Conservation (phyloP, 2,113 vertebrate genomes). For the Scartelaos histophorus region DNA sequence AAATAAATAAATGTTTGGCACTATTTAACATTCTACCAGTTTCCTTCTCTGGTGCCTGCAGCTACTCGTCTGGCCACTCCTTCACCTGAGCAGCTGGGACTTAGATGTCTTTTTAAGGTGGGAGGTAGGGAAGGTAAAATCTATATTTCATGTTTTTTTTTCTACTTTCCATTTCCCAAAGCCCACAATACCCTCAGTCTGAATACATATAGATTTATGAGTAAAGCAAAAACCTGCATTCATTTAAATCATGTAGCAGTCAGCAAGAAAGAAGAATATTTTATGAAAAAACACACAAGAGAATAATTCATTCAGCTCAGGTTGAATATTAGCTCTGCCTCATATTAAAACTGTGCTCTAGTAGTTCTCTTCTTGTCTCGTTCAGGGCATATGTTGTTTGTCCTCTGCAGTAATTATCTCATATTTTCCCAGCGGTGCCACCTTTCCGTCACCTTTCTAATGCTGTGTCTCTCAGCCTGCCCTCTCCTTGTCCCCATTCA, state of each 20-base stretch:
- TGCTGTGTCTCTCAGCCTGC: conserved; percentile 38
- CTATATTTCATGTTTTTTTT: conserved; percentile 61
- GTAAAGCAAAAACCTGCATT: conserved; percentile 29
- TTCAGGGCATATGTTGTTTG: conserved; percentile 1
- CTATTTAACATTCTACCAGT: conserved; percentile 28
- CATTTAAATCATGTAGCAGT: conserved; percentile 31
- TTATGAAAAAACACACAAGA: neutral
- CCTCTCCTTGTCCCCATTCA: conserved; percentile 83
- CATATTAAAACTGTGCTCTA: neutral
- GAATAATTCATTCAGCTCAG: conserved; percentile 4
- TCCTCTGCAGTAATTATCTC: conserved; percentile 9
- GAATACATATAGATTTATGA: conserved; percentile 42
- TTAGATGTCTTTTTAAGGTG: conserved; percentile 33
- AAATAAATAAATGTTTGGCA: conserved; percentile 17
- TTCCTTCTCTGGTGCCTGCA: conserved; percentile 29
- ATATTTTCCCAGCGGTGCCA: conserved; percentile 3
- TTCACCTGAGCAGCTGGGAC: conserved; percentile 34
- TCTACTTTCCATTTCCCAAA: conserved; percentile 28
- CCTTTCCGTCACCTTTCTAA: neutral
- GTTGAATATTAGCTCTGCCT: neutral
- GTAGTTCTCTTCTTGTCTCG: neutral
- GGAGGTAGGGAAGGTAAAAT: conserved; percentile 49
- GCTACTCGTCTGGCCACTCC: conserved; percentile 40
- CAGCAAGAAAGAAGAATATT: conserved; percentile 23
- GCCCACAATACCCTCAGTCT: conserved; percentile 32